Evolutionary conservation across 1,140 invertebrate genomes (phyloP), one percentile per base, ranked within the genome.

Genomic region (Oedothorax gibbosus): DNA sequence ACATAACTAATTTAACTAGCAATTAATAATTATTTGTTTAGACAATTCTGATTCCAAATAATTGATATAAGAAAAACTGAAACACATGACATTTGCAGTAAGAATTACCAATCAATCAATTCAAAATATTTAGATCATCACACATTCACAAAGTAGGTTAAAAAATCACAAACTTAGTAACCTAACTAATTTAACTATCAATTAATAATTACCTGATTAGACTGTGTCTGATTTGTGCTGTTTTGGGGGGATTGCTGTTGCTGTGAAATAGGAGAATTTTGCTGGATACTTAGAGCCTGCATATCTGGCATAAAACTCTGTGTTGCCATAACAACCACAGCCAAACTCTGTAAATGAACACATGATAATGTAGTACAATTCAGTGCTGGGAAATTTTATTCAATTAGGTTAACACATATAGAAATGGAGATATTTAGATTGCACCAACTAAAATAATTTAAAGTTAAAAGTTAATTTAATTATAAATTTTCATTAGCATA

Each of bases 291-390:
- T 64, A 90, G 90, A 60, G 90, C 89, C 87, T 91, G 90, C 85
- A 91, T 87, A 85, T 91, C 90, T 86, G 90, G 89, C 35, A 91
- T 89, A 88, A 88, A 91, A 51, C 90, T 89, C 87, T 90, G 90
- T 76, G 90, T 90, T 87, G 90, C 89, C 90, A 91, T 91, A 80
- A 66, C 79, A 87, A 83, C 87, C 21, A 85, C 76, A 80, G 68
- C 76, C 69, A 85, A 85, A 86, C 85, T 75, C 85, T 86, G 76
- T 49, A 85, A 35, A 78, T 78, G 57, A 85, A 77, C 82, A 85
- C 64, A 85, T 15, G 20, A 62, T 18, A 18, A 76, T 51, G 51
- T 62, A 62, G n/a, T 15, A 50, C 12, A 71, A 11, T 11, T 12
- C 49, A 51, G 18, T 50, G 68, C 49, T n/a, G 20, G n/a, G 53